Conservation (phyloP, 2,797 vertebrate genomes). For the Leucoraja ocellata region DNA sequence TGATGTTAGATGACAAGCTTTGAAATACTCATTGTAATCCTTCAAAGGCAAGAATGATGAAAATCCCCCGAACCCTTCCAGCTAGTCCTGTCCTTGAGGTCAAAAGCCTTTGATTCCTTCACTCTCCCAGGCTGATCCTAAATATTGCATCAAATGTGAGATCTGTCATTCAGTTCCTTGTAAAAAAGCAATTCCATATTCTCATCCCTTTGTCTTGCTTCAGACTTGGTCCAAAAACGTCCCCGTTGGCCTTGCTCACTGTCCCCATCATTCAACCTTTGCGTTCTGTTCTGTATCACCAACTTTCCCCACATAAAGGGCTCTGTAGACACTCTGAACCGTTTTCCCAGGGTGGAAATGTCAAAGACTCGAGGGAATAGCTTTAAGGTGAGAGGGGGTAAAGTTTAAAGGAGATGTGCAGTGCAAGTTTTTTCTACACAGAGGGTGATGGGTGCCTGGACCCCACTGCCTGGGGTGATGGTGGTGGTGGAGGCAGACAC, state of each 20-base stretch:
- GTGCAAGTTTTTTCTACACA: too few species aligned
- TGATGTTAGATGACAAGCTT: not conserved
- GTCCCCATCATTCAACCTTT: not conserved
- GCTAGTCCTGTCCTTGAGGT: not conserved
- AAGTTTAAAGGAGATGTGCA: too few species aligned
- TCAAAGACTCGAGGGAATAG: too few species aligned
- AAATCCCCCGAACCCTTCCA: not conserved
- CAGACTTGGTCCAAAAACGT: not conserved
- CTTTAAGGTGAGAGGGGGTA: too few species aligned
- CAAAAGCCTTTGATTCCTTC: slow-evolving; percentile 19
- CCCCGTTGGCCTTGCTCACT: not conserved
- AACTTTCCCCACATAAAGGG: not conserved
- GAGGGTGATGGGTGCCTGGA: too few species aligned
- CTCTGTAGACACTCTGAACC: too few species aligned
- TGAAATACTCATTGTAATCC: not conserved
- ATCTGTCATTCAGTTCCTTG: not conserved
- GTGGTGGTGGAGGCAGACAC: too few species aligned
- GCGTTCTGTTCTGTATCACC: not conserved
- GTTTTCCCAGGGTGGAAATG: too few species aligned
- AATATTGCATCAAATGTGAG: not conserved
- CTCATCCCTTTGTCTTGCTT: not conserved
- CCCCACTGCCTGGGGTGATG: too few species aligned
- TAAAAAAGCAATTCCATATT: not conserved
- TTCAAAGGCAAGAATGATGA: not conserved
- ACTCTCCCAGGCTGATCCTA: not conserved